Base-by-base conservation (phyloP, 2,888 invertebrate genomes). In the Brenthis hecate region DNA sequence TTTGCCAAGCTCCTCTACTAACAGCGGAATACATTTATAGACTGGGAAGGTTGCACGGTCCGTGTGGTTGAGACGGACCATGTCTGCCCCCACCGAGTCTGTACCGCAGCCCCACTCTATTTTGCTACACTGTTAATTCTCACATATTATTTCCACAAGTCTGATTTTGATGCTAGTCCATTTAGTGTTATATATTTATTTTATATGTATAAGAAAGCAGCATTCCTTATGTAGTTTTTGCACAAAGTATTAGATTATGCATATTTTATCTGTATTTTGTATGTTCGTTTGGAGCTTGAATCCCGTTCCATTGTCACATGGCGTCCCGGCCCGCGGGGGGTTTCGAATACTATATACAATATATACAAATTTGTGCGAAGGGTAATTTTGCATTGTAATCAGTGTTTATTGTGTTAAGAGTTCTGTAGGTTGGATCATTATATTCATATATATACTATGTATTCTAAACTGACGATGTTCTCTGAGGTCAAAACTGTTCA, bases 101-200 rank as follows among this genome's bases (percentile, higher is more conserved):
- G 36, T 11, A 43, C 11, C 36, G 28, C 28, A 50, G 6, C n/a
- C 48, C 28, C 28, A 28, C 14, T 69, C 68, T 70, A 57, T 73
- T 69, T 68, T 71, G 71, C 61, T 57, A 32, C 64, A 66, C 68
- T 61, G 66, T 50, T 68, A n/a, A 14, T 6, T 16, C 62, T 53
- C 19, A 16, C 53, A 53, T 72, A 71, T 72, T 62, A 72, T 82
- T 81, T 77, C 72, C 73, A 78, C 80, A 81, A 86, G 85, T 85
- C 86, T 87, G 85, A 87, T 86, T 81, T 84, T 78, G 77, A 85
- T 80, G 83, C 88, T 87, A 87, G 88, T 88, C 87, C 76, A 74
- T 79, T 79, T 78, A 81, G 71, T 72, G 65, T 72, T 74, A 76
- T 75, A 77, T 75, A 74, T 69, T 73, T 73, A 67, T 73, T 72